A percentile compares a stretch with the other conserved stretches of the same genome.
Evolutionary conservation across 2,113 vertebrate species (phyloP).

Genomic region (Baryphthengus martii): DNA sequence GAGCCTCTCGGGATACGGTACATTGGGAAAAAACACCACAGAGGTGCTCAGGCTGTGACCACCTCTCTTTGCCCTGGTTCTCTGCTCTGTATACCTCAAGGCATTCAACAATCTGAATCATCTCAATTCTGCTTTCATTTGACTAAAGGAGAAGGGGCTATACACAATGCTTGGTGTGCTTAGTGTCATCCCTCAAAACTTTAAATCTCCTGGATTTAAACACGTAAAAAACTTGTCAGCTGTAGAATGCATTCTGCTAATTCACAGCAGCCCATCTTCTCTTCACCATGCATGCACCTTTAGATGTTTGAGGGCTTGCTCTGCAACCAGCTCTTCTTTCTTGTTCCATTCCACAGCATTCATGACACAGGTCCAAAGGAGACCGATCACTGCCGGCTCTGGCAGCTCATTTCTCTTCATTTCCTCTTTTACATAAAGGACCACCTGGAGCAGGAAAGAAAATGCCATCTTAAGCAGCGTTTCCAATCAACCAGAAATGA

Average conservation of each 20-base stretch:
- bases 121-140: not conserved
- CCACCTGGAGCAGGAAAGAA: slow-evolving; percentile 73
- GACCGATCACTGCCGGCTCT: slow-evolving; percentile 86
- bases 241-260: not conserved
- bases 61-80: not conserved
- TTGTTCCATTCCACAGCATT: slow-evolving; percentile 94
- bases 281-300: slow-evolving; percentile 71
- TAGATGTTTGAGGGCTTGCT: slow-evolving; percentile 91
- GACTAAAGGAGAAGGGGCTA: not conserved
- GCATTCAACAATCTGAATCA: not conserved
- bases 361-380: slow-evolving; percentile 91
- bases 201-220: not conserved
- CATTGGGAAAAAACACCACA: not conserved
- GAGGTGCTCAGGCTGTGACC: not conserved
- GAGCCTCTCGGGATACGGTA: not conserved
- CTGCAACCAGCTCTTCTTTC: slow-evolving; percentile 91
- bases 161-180: not conserved
- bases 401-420: slow-evolving; percentile 89
- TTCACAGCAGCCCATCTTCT: not conserved
- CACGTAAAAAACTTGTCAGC: not conserved
- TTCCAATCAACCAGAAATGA: not conserved
- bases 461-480: not conserved
- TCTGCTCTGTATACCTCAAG: not conserved
- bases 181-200: not conserved
- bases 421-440: slow-evolving; percentile 89